A percentile compares a stretch with the other conserved stretches of the same genome.
phyloP scores from a whole-genome alignment of 2,797 vertebrate genomes.

The Columba guinea region DNA sequence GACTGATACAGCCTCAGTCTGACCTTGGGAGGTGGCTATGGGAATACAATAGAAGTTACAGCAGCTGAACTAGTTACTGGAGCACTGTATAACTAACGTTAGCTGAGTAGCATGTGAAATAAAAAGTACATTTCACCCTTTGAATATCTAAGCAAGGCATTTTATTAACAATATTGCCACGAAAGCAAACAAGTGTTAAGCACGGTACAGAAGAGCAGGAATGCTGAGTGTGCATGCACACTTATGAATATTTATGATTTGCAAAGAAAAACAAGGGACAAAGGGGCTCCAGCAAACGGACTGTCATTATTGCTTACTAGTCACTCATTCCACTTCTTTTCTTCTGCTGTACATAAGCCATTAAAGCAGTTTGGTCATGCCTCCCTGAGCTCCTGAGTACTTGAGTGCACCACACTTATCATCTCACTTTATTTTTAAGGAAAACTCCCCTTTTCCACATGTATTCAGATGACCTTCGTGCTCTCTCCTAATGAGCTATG shows the following conservation, averaged over 20 bases:
- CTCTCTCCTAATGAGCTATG: not conserved
- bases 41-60: not conserved
- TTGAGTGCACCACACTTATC: not conserved
- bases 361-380: not conserved
- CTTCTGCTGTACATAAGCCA: not conserved
- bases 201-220: not conserved
- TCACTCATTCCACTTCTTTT: not conserved
- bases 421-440: not conserved
- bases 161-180: slow-evolving; percentile 3
- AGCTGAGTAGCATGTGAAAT: not conserved
- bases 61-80: not conserved
- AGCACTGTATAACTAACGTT: slow-evolving; percentile 31
- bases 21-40: not conserved
- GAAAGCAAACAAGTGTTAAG: slow-evolving; percentile 53
- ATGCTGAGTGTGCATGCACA: not conserved
- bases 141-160: not conserved
- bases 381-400: not conserved
- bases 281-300: not conserved
- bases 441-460: not conserved
- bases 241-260: not conserved
- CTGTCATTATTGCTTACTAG: not conserved
- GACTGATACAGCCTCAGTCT: not conserved
- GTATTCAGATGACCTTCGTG: not conserved
- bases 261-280: not conserved
- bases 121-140: slow-evolving; percentile 24